Evolutionary conservation across 2,797 vertebrate species (phyloP), one percentile per base, ranked within the genome.

Genomic region (Pelochelys cantorii): DNA sequence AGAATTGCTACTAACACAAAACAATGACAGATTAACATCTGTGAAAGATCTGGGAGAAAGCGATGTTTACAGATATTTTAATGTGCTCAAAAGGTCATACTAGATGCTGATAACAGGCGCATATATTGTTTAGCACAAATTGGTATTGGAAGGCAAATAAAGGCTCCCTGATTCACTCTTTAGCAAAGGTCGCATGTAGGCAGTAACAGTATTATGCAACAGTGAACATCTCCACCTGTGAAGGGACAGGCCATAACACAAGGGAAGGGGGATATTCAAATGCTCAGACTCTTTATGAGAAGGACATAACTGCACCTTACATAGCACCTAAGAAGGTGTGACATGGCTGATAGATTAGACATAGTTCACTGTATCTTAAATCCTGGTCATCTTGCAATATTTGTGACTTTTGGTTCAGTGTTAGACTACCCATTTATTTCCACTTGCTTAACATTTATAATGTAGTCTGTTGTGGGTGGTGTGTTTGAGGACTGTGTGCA

Each of bases 61-160:
- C 77, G 88, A 56, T 59, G 68, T 42, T 37, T 56, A 71, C 62
- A 55, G 5, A 86, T 81, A 87, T 93, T 79, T 9, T 78, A 90
- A 86, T 94, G 81, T 31, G 2, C 37, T 93, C 55, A 52, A 83
- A 95, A 96, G 37, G 77, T 91, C 93, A 54, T 89, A 60, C 71
- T 42, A 17, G 31, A 81, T 42, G 52, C 56, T 79, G 55, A 20
- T 68, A 79, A 52, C 81, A 89, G 56, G 11, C 0, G 1, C 83
- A 94, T 48, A 27, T 3, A 60, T 60, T 81, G 75, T 89, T 92
- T 79, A 54, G 57, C 77, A 81, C 60, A 79, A 57, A 7, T 9
- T 81, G 37, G 88, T 25, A 3, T 68, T 53, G 59, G 57, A 80
- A 48, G 83, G 18, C 34, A 25, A 89, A 59, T 13, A 18, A 59